Conservation (phyloP, 2,797 vertebrate genomes). For the Tenualosa ilisha region DNA sequence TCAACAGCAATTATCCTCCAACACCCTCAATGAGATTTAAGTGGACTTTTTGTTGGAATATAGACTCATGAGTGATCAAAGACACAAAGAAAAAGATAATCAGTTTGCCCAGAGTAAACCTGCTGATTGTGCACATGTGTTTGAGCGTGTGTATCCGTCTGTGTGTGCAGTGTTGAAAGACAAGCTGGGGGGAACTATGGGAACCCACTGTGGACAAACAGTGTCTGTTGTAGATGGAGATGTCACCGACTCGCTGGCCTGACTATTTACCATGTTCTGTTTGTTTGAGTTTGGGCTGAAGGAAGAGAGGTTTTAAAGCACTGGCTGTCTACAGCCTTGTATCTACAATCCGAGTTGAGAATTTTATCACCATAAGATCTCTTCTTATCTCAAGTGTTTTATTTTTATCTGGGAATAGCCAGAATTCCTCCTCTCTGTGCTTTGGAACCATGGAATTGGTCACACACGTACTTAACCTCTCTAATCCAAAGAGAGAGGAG, state of each 20-base stretch:
- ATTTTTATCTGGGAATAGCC: not conserved
- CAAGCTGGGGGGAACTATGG: constrained; percentile 10
- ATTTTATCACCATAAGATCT: constrained; percentile 18
- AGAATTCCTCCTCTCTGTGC: constrained; percentile 48
- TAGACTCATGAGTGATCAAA: constrained; percentile 2
- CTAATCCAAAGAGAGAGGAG: not conserved
- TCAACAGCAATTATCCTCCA: not conserved
- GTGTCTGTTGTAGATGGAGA: constrained; percentile 20
- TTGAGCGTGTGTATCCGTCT: constrained; percentile 18
- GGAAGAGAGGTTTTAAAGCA: not conserved
- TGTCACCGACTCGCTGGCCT: not conserved
- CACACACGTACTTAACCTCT: not conserved
- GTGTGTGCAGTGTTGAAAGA: not conserved
- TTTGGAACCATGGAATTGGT: not conserved
- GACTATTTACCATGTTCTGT: constrained; percentile 18
- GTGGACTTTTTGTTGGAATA: not conserved
- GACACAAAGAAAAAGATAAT: constrained; percentile 16
- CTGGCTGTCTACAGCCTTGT: constrained; percentile 62
- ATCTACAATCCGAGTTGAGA: constrained; percentile 14
- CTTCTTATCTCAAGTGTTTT: not conserved
- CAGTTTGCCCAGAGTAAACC: constrained; percentile 16
- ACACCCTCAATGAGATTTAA: constrained; percentile 24
- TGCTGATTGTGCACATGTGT: constrained; percentile 13
- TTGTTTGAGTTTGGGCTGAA: constrained; percentile 20
- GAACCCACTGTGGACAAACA: constrained; percentile 17